Conservation (phyloP, 2,797 vertebrate species). For the Taeniopygia guttata region DNA sequence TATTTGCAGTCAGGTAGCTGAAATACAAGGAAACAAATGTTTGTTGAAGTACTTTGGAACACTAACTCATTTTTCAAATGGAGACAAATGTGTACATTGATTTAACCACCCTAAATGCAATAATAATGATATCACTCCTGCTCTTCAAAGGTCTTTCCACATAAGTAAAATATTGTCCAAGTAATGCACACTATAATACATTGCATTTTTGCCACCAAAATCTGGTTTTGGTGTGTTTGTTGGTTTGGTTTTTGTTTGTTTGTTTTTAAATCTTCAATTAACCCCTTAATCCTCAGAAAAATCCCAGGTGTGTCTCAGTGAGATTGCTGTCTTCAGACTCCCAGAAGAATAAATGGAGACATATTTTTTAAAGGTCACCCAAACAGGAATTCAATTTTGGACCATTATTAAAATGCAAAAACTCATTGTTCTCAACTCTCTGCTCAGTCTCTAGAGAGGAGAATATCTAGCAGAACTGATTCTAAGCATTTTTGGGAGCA, state of each 20-base stretch:
- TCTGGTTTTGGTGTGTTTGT: not conserved
- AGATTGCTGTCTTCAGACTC: not conserved
- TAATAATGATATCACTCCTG: not conserved
- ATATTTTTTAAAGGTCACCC: slow-evolving; percentile 21
- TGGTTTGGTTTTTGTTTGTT: not conserved
- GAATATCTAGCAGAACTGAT: not conserved
- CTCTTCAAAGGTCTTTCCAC: not conserved
- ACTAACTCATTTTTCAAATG: not conserved
- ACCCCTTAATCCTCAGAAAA: slow-evolving; percentile 27
- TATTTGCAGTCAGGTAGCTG: slow-evolving; percentile 80
- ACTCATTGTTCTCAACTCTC: not conserved
- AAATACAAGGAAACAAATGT: slow-evolving; percentile 24
- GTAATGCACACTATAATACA: not conserved
- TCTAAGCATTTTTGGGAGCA: not conserved
- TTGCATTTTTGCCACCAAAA: not conserved
- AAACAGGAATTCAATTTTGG: slow-evolving; percentile 10
- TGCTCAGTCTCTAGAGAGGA: not conserved
- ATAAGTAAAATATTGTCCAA: not conserved
- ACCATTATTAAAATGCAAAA: slow-evolving; percentile 22
- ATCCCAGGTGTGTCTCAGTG: not conserved
- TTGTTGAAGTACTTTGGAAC: not conserved
- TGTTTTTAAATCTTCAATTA: not conserved
- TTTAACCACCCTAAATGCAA: not conserved
- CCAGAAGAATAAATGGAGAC: not conserved
- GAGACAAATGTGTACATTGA: not conserved